Base-by-base conservation (phyloP, 1,140 invertebrate species). In the Polypedilum pembai region DNA sequence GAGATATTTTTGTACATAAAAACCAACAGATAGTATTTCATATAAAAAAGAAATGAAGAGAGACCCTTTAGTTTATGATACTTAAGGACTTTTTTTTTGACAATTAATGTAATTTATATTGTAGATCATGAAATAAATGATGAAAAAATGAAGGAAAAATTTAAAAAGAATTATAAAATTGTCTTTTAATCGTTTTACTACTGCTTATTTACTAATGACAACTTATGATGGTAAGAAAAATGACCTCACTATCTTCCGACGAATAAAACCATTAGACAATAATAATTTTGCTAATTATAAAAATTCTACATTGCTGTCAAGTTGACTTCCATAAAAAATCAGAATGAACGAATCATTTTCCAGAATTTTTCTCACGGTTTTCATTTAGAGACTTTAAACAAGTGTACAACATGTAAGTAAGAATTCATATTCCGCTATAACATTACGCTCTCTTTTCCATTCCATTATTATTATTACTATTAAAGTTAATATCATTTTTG, bases 341-440 rank as follows among this genome's bases (percentile, higher is more conserved):
- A 69, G 65, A 20, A 21, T 20, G 8, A 18, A 69, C 8, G 24
- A 10, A 20, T 69, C 17, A 18, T 69, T 69, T 69, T 69, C 65
- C 65, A 69, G 65, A 69, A 69, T 20, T 69, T 69, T 69, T 69
- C 65, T 69, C 65, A 69, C 65, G 65, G 65, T 69, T 69, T 69
- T 69, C 65, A 56, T 56, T 56, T 20, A 21, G n/a, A n/a, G n/a
- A n/a, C n/a, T n/a, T n/a, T n/a, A n/a, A n/a, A n/a, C n/a, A n/a
- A n/a, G 18, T 69, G 65, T 18, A 69, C 17, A 69, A 69, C 17
- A 69, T 20, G 8, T 69, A 20, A 18, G 12, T 69, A 66, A 18
- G 17, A 66, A 66, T 66, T 8, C 7, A 18, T 2, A 66, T 66
- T 66, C 65, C 65, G 65, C 65, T 66, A 66, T 17, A 15, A 20